phyloP scores from a whole-genome alignment of 2,888 invertebrate genomes.

The Drosophila multiciliata region DNA sequence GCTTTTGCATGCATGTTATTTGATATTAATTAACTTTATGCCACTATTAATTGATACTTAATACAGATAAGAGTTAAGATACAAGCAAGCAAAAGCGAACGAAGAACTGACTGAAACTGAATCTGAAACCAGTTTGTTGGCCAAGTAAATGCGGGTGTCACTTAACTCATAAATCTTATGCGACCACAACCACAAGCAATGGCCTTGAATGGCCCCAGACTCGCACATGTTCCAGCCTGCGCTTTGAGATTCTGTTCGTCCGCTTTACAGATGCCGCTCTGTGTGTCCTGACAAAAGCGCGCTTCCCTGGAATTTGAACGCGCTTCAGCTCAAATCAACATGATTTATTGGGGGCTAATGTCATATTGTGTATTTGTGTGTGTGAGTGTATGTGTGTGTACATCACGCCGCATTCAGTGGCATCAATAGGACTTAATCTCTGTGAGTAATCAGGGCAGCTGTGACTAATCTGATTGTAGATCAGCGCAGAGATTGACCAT shows the following conservation, averaged over 20 bases:
- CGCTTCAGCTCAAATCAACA: constrained; percentile 42
- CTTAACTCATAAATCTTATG: constrained; percentile 74
- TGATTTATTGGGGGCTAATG: constrained; percentile 72
- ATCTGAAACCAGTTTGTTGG: constrained; percentile 66
- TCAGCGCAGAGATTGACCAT: constrained; percentile 34
- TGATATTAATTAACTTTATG: constrained; percentile 67
- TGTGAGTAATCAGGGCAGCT: constrained; percentile 30
- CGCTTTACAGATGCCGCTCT: constrained; percentile 39
- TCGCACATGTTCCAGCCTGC: constrained; percentile 29
- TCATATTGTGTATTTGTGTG: constrained; percentile 36
- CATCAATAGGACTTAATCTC: constrained; percentile 23
- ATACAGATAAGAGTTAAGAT: constrained; percentile 69
- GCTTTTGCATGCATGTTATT: constrained; percentile 41
- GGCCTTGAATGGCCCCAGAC: constrained; percentile 46
- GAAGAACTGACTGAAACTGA: constrained; percentile 45
- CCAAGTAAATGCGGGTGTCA: constrained; percentile 73
- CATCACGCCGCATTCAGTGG: constrained; percentile 17
- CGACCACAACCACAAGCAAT: constrained; percentile 36
- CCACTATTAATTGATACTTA: constrained; percentile 69
- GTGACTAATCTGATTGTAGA: constrained; percentile 33
- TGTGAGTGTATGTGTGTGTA: background rate
- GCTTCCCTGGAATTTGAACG: constrained; percentile 51
- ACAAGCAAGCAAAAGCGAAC: constrained; percentile 29
- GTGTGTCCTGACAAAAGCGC: constrained; percentile 61
- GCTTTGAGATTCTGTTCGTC: constrained; percentile 1